These are phyloP conservation scores for Nesospiza acunhae DNA, from an alignment of 2,113 vertebrate genomes.

Conservation along the genomic window DNA sequence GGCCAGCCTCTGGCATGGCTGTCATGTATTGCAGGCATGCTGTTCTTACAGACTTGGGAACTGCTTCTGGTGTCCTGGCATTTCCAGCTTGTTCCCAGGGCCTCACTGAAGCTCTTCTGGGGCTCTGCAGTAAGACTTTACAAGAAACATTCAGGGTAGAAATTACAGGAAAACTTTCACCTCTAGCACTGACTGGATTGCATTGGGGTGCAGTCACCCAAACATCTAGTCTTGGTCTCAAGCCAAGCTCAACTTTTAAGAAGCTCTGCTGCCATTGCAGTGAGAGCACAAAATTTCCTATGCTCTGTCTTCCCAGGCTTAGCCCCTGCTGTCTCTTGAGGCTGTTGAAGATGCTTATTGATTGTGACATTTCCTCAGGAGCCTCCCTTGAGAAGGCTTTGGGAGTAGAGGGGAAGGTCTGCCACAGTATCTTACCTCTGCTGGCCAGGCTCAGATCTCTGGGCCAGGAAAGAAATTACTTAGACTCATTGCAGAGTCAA, in stretches of 20 bases:
- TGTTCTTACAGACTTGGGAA: background rate
- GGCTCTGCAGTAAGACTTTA: background rate
- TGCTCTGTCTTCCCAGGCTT: background rate
- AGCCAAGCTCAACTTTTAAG: background rate
- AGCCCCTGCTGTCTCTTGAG: background rate
- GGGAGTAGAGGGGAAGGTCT: background rate
- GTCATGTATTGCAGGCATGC: background rate
- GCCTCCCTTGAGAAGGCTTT: background rate
- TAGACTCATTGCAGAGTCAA: background rate
- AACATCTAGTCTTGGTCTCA: background rate
- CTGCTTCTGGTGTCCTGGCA: background rate
- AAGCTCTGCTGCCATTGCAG: background rate
- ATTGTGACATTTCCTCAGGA: background rate
- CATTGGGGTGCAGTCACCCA: background rate
- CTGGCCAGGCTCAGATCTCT: background rate
- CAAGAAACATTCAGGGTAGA: background rate
- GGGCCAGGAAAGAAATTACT: background rate
- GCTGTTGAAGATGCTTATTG: background rate
- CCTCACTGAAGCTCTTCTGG: background rate
- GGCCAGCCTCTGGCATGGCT: background rate
- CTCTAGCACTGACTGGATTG: background rate
- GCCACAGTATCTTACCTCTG: background rate
- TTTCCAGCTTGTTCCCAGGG: background rate
- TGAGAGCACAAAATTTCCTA: background rate
- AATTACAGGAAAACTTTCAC: background rate